phyloP scores from a whole-genome alignment of 2,888 invertebrate species.

The Polylopha cassiicola region DNA sequence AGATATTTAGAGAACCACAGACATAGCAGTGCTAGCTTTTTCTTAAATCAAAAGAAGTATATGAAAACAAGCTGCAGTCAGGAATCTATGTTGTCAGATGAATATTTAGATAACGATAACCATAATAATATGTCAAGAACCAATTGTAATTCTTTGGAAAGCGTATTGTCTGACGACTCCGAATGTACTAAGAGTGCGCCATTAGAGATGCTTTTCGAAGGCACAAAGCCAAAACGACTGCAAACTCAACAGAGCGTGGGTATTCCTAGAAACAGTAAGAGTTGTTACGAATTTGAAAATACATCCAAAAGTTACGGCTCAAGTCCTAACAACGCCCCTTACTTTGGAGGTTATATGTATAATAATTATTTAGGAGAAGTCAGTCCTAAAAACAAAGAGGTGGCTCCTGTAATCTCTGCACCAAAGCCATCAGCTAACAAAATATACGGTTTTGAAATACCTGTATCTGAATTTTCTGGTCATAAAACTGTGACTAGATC shows the following conservation, averaged over 20 bases:
- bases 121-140: slow-evolving; percentile 80
- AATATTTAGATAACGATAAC: slow-evolving; percentile 75
- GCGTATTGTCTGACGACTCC: slow-evolving; percentile 87
- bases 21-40: slow-evolving; percentile 88
- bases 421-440: slow-evolving; percentile 49
- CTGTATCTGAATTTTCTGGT: slow-evolving; percentile 44
- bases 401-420: slow-evolving; percentile 30
- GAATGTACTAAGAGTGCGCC: slow-evolving; percentile 87
- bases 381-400: slow-evolving; percentile 48
- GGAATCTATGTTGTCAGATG: slow-evolving; percentile 87
- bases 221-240: slow-evolving; percentile 64
- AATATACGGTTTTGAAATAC: slow-evolving; percentile 63
- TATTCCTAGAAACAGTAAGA: slow-evolving; percentile 66
- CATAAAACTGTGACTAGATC: slow-evolving; percentile 71
- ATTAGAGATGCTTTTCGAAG: slow-evolving; percentile 82
- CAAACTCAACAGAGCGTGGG: slow-evolving; percentile 41
- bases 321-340: slow-evolving; percentile 77
- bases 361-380: slow-evolving; percentile 61
- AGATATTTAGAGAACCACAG: slow-evolving; percentile 76
- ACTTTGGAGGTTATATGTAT: slow-evolving; percentile 75
- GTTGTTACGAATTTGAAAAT: slow-evolving; percentile 72
- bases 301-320: slow-evolving; percentile 80
- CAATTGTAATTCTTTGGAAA: slow-evolving; percentile 87
- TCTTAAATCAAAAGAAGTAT: slow-evolving; percentile 81
- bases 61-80: slow-evolving; percentile 82